Conservation (phyloP, 2,113 vertebrate species). For the Phylloscopus trochilus region DNA sequence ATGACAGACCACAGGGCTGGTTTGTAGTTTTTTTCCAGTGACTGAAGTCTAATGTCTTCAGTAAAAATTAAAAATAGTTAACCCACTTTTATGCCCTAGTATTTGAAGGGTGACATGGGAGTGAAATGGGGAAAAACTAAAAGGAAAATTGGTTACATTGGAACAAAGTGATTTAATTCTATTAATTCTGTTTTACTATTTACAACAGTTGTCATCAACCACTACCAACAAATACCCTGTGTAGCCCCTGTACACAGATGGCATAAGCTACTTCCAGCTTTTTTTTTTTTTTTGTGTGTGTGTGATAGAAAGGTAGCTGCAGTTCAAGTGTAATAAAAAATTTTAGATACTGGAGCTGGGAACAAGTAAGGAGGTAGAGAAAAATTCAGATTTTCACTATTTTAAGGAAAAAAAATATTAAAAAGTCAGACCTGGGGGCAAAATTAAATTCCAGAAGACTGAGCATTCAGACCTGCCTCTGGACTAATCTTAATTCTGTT, state of each 20-base stretch:
- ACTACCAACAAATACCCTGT: neutral
- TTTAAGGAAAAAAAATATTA: constrained; percentile 11
- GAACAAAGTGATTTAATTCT: neutral
- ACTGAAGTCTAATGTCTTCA: constrained; percentile 32
- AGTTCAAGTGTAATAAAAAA: neutral
- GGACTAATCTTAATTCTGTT: constrained; percentile 16
- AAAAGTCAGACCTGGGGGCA: neutral
- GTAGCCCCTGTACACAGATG: neutral
- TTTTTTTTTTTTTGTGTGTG: neutral
- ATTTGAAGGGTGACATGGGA: neutral
- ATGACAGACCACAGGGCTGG: constrained; percentile 21
- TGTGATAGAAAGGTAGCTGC: neutral
- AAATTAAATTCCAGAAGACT: constrained; percentile 33
- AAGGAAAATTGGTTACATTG: constrained; percentile 69
- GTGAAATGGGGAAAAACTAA: neutral
- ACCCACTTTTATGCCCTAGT: constrained; percentile 7
- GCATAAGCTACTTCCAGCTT: neutral
- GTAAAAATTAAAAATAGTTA: constrained; percentile 31
- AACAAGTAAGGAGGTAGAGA: neutral
- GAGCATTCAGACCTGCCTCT: neutral
- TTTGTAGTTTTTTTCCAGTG: constrained; percentile 42
- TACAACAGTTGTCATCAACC: neutral
- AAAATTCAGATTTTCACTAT: neutral
- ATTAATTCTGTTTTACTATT: neutral
- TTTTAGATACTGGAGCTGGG: neutral